These are phyloP conservation scores for Neotoma lepida DNA, from an alignment of 2,113 vertebrate species.

Conservation along the genomic window DNA sequence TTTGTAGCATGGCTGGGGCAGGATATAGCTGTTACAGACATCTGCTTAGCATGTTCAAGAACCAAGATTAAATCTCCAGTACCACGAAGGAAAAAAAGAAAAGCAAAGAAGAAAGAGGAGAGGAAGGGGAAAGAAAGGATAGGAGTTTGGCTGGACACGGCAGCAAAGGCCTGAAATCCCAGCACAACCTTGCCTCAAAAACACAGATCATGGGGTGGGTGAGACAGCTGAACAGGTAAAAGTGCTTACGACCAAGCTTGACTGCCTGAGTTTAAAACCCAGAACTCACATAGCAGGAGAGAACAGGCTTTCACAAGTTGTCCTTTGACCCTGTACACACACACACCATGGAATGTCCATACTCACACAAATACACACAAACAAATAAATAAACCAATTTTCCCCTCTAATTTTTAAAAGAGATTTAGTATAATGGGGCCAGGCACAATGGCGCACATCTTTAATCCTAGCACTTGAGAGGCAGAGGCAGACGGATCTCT, in stretches of 20 bases:
- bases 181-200: neutral
- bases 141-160: neutral
- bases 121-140: no score
- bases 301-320: neutral
- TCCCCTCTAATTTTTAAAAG: neutral
- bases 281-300: neutral
- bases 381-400: neutral
- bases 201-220: neutral
- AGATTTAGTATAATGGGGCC: neutral
- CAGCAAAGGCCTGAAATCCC: neutral
- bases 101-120: neutral
- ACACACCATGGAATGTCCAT: no score
- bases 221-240: neutral
- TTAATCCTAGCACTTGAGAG: neutral
- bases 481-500: neutral
- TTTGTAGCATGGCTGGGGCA: neutral
- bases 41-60: neutral
- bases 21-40: neutral
- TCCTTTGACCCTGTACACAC: neutral
- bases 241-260: neutral
- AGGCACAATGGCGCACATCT: neutral
- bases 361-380: neutral
- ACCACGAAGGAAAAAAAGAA: neutral
- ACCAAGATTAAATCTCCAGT: no score
- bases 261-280: neutral